A percentile compares a stretch with the other conserved stretches of the same genome.
These are phyloP conservation scores for Nematolebias whitei DNA, from an alignment of 2,113 vertebrate genomes.

Conservation along the genomic window DNA sequence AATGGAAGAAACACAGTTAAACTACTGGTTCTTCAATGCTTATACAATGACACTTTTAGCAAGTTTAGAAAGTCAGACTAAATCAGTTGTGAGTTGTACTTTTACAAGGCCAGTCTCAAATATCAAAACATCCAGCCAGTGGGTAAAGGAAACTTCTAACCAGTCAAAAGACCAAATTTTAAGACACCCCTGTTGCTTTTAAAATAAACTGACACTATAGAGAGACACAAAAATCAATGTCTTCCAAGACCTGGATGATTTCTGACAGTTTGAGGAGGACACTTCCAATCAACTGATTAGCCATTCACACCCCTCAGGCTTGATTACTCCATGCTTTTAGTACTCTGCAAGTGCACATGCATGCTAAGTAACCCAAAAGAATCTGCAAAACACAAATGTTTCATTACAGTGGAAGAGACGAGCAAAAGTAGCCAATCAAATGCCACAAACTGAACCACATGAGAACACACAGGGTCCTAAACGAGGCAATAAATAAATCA, in stretches of 20 bases:
- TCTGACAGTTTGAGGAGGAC: constrained; percentile 36
- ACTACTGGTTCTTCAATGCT: too few relatives aligned
- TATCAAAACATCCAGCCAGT: too few relatives aligned
- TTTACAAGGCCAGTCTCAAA: too few relatives aligned
- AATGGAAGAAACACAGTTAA: too few relatives aligned
- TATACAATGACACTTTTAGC: too few relatives aligned
- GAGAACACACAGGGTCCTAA: constrained; percentile 52
- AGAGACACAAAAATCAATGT: constrained; percentile 69
- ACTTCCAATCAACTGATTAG: constrained; percentile 50
- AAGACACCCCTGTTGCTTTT: too few relatives aligned
- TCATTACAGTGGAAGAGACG: constrained; percentile 44
- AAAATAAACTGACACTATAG: constrained; percentile 17
- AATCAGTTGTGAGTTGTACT: too few relatives aligned
- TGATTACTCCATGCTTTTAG: constrained; percentile 7
- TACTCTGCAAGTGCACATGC: constrained; percentile 15
- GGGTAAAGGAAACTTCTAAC: too few relatives aligned
- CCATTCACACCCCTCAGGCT: constrained; percentile 50
- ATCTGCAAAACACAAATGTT: constrained; percentile 22
- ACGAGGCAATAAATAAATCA: constrained; percentile 80
- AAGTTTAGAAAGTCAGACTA: too few relatives aligned
- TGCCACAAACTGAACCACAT: constrained; percentile 23
- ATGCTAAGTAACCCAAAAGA: constrained; percentile 56
- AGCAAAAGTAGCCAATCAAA: constrained; percentile 41
- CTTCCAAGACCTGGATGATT: constrained; percentile 21
- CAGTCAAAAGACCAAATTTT: too few relatives aligned